Base-by-base conservation (phyloP, 2,888 invertebrate genomes). In the Taenaris catops region DNA sequence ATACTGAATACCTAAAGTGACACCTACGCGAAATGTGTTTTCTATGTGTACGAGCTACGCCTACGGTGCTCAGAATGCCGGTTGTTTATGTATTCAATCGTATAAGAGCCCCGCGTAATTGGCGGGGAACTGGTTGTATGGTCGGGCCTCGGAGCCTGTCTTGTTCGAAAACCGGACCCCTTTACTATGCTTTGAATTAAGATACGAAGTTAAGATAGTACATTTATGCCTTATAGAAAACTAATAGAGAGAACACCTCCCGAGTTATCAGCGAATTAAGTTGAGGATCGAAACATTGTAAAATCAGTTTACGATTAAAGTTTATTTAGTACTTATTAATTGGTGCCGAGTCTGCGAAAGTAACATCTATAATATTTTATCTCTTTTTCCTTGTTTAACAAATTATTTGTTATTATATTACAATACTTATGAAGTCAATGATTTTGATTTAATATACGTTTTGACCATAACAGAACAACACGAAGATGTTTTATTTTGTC, bases 91-190 rank as follows among this genome's bases (percentile, higher is more conserved):
- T 14, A 43, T 60, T 50, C 55, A 57, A 61, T 59, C 55, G 50
- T 62, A 63, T 59, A 36, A 53, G 48, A 47, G 56, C 51, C 55
- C 48, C 51, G 51, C 53, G 54, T 63, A 64, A 69, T 66, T 64
- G 63, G 63, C 63, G 58, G 52, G 61, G 46, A 54, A 55, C 57
- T 53, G 51, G 55, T 57, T 52, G 33, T 38, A 41, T 23, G 43
- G 21, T 38, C 28, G 32, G 26, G 35, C 34, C 41, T 45, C 37
- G 47, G 34, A 33, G 35, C 37, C 41, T 51, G 51, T 41, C 37
- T 46, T 50, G 53, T 49, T 55, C 46, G 46, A 48, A 62, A 73
- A 71, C 73, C 70, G 70, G 72, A 65, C 49, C 43, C 49, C 52
- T 48, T 39, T 48, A 45, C 48, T 47, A 44, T 53, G 55, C 61